Conservation (phyloP, 2,113 vertebrate genomes). For the Catagonus wagneri region DNA sequence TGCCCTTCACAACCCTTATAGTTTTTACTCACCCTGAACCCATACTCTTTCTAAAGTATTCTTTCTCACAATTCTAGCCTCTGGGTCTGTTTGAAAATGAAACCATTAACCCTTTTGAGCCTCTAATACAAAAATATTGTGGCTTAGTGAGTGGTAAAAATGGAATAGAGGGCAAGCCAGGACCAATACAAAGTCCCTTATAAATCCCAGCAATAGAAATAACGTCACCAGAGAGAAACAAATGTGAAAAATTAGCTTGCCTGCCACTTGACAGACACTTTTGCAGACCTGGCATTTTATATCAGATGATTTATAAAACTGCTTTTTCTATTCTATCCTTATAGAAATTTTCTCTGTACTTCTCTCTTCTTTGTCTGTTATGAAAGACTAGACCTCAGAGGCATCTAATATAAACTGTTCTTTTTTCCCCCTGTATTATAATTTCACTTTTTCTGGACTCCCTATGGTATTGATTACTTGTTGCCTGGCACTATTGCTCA, state of each 20-base stretch:
- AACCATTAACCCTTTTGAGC: neutral
- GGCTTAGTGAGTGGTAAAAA: neutral
- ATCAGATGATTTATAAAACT: constrained; percentile 3
- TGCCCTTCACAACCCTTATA: neutral
- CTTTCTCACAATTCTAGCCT: neutral
- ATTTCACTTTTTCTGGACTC: neutral
- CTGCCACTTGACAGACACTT: neutral
- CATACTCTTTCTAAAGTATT: neutral
- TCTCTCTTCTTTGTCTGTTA: neutral
- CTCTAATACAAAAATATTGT: neutral
- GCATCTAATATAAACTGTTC: neutral
- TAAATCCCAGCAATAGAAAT: neutral
- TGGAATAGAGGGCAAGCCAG: neutral
- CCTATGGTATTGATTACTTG: neutral
- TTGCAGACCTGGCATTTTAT: neutral
- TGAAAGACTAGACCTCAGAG: neutral
- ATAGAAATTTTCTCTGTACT: constrained; percentile 63
- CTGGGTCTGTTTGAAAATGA: constrained; percentile 28
- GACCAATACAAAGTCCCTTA: neutral
- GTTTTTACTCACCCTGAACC: neutral
- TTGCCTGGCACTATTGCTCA: neutral
- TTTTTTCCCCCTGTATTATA: neutral
- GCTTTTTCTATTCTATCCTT: constrained; percentile 63
- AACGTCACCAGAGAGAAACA: neutral
- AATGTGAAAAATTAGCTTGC: constrained; percentile 40